A percentile compares a stretch with the other conserved stretches of the same genome.
phyloP scores from a whole-genome alignment of 2,113 vertebrate genomes.

The Muntiacus reevesi region DNA sequence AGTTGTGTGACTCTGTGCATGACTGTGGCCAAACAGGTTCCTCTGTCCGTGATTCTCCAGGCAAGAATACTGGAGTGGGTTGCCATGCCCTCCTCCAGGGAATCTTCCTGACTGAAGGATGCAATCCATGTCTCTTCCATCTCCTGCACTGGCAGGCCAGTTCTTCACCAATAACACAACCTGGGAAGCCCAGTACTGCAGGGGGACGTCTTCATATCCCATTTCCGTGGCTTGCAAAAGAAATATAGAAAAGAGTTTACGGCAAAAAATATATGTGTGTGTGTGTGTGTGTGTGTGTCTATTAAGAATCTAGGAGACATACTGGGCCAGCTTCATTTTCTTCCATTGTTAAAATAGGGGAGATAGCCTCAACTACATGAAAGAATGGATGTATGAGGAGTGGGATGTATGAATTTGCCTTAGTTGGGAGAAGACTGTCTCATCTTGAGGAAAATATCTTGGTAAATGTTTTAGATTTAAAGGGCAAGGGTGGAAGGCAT shows the following conservation, averaged over 20 bases:
- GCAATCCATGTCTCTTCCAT: neutral
- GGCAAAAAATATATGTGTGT: neutral
- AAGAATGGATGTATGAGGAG: neutral
- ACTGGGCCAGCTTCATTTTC: neutral
- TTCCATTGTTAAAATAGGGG: neutral
- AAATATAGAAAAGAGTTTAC: neutral
- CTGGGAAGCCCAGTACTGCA: neutral
- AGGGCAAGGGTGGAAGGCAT: neutral
- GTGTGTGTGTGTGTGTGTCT: neutral
- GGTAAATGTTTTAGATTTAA: neutral
- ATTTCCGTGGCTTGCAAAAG: neutral
- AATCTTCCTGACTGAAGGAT: neutral
- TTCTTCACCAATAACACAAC: neutral
- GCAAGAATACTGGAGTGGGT: neutral
- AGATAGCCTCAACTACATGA: neutral
- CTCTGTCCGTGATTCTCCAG: neutral
- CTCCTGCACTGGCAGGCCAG: neutral
- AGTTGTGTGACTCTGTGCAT: rapidly evolving
- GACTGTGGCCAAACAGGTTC: neutral
- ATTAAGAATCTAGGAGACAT: neutral
- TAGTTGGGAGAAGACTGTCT: neutral
- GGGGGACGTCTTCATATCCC: neutral
- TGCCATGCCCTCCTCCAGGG: neutral
- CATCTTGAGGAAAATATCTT: neutral
- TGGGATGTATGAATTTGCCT: neutral